Percentiles rank a stretch among this genome's conserved stretches.
These are phyloP conservation scores for Epicampocera succincta DNA, from an alignment of 2,888 invertebrate species.

Conservation along the genomic window DNA sequence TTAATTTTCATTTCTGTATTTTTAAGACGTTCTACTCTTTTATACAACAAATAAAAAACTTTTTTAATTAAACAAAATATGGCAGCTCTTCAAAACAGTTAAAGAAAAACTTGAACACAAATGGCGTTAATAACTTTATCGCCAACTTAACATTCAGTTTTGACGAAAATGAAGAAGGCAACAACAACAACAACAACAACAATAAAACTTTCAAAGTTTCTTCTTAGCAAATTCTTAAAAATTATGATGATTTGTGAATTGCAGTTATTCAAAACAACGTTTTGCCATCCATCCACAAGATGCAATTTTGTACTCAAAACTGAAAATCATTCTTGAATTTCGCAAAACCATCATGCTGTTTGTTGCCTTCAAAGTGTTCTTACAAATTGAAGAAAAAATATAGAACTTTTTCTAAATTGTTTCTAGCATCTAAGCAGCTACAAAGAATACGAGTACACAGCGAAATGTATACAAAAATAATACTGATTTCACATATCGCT, in stretches of 20 bases:
- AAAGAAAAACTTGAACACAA: not conserved
- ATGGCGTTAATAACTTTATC: slow-evolving; percentile 19
- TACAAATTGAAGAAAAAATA: slow-evolving; percentile 6
- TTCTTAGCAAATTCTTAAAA: not conserved
- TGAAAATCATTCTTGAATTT: slow-evolving; percentile 26
- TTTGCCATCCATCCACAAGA: slow-evolving; percentile 4
- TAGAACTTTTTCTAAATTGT: slow-evolving; percentile 28
- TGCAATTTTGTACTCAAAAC: slow-evolving; percentile 20
- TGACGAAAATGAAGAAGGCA: not conserved
- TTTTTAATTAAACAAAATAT: slow-evolving; percentile 1
- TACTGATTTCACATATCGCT: slow-evolving; percentile 24
- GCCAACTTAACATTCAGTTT: slow-evolving; percentile 7
- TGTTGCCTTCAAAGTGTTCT: slow-evolving; percentile 8
- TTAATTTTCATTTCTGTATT: no score
- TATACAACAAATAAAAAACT: slow-evolving; percentile 9
- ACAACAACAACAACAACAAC: not conserved
- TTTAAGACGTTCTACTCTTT: no score
- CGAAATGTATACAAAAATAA: not conserved
- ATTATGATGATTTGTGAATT: slow-evolving; percentile 38
- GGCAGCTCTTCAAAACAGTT: not conserved
- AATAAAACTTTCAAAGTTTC: slow-evolving; percentile 13
- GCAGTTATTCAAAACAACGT: slow-evolving; percentile 28
- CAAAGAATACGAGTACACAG: not conserved
- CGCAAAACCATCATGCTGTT: slow-evolving; percentile 26
- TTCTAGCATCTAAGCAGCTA: slow-evolving; percentile 31